Base-by-base conservation (phyloP, 2,888 invertebrate species). In the Ochropleura leucogaster region DNA sequence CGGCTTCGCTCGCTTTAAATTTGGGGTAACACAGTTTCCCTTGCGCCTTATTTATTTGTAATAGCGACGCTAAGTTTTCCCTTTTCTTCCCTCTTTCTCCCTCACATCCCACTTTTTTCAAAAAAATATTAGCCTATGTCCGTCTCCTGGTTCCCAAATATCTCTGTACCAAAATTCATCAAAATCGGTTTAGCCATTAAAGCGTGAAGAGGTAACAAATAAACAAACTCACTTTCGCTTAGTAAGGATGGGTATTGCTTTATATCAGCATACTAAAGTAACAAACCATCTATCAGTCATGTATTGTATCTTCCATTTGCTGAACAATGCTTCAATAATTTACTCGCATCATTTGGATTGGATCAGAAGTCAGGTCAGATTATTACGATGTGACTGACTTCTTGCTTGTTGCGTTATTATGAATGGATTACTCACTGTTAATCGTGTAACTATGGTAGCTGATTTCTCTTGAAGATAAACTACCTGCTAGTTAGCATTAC, bases 301-400 rank as follows among this genome's bases (percentile, higher is more conserved):
- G 40, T 14, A 64, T 76, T 76, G 47, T 79, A 47, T 57, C 49
- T 2, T 18, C 44, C 62, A 47, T 46, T 49, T 10, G 4, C 12
- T 5, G 40, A 57, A 69, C 69, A 77, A 80, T 74, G 53, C 49
- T 46, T 67, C 55, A 70, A 66, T 71, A 75, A 81, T 63, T 63
- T 62, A 53, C 53, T 75, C 49, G 18, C 68, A 68, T 12, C 59
- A 69, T 69, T 70, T 40, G 69, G 20, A 60, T 75, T 68, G 63
- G 72, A 79, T 82, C 76, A 82, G 53, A 76, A 71, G 76, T 74
- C 70, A 57, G 79, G 75, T 82, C 55, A 78, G 55, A 82, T 84
- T 60, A 53, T 72, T 65, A 84, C 64, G 62, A 73, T 71, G 42
- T 40, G 78, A 67, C 79, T 65, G 64, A 68, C 68, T 68, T 74